Percentiles rank a stretch among this genome's conserved stretches.
Evolutionary conservation across 2,888 invertebrate species (phyloP).

Genomic region (Melieria omissa): DNA sequence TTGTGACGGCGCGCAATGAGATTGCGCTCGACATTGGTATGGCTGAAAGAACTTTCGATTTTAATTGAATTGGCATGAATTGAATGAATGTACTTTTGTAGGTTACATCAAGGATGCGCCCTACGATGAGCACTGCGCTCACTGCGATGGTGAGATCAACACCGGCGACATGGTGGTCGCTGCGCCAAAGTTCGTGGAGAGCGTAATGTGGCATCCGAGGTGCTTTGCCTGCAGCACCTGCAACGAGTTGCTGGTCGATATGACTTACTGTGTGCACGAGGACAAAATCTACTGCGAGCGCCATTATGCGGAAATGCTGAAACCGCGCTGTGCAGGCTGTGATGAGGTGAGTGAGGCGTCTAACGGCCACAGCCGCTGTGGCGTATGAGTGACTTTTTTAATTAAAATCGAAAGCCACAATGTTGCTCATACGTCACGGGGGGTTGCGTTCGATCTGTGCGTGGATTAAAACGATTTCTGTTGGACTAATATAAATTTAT

Average conservation of each 20-base stretch:
- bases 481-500: too few relatives aligned
- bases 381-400: too few relatives aligned
- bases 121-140: conserved; percentile 77
- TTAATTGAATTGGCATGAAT: too few relatives aligned
- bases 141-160: conserved; percentile 83
- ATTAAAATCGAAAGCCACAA: too few relatives aligned
- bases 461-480: too few relatives aligned
- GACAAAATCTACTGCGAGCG: conserved; percentile 90
- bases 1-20: conserved; percentile 93
- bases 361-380: too few relatives aligned
- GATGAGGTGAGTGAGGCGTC: conserved; percentile 86
- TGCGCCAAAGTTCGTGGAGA: conserved; percentile 83
- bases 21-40: conserved; percentile 93
- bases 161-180: conserved; percentile 86
- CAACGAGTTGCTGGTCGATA: conserved; percentile 92
- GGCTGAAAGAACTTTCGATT: conserved; percentile 39
- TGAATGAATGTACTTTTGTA: conserved; percentile 47
- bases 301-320: conserved; percentile 95
- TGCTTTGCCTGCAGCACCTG: conserved; percentile 93
- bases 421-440: too few relatives aligned
- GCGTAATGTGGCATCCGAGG: conserved; percentile 87
- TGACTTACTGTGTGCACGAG: conserved; percentile 94
- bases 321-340: conserved; percentile 95
- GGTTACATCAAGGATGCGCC: conserved; percentile 74
- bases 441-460: too few relatives aligned